Percentiles rank a stretch among this genome's conserved stretches.
These are phyloP conservation scores for Zoanthus sansibaricus DNA, from an alignment of 92 coral and sea anemone genomes.

Conservation along the genomic window DNA sequence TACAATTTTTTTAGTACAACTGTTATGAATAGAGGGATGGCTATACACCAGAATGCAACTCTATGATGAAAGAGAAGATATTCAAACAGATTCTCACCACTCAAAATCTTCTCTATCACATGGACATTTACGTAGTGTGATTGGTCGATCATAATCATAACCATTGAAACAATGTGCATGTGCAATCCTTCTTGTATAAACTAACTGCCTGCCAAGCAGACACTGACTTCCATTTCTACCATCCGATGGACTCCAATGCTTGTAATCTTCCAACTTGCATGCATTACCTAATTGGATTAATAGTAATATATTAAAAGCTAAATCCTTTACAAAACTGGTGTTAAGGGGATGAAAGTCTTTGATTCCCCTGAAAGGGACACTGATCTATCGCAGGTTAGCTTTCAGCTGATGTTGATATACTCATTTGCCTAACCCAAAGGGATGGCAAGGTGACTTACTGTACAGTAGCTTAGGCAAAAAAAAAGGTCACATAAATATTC, in stretches of 20 bases:
- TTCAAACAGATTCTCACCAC: conserved; percentile 64
- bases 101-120: conserved; percentile 90
- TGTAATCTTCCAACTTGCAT: conserved; percentile 78
- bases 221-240: conserved; percentile 76
- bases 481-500: too few species aligned
- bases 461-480: too few species aligned
- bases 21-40: background rate
- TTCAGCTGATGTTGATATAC: too few species aligned
- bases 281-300: conserved; percentile 58
- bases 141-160: conserved; percentile 85
- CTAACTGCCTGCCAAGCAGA: conserved; percentile 80
- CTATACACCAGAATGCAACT: background rate
- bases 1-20: too few species aligned
- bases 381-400: too few species aligned
- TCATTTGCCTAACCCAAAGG: too few species aligned
- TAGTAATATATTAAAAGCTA: background rate
- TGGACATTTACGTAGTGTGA: conserved; percentile 64
- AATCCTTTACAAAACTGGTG: too few species aligned
- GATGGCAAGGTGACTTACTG: too few species aligned
- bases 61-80: background rate
- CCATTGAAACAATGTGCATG: conserved; percentile 92
- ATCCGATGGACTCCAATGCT: conserved; percentile 87
- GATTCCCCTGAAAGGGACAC: too few species aligned
- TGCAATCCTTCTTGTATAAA: conserved; percentile 81
- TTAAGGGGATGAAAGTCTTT: too few species aligned